Evolutionary conservation across 1,140 invertebrate species (phyloP).

Genomic region (Drosophila auraria): DNA sequence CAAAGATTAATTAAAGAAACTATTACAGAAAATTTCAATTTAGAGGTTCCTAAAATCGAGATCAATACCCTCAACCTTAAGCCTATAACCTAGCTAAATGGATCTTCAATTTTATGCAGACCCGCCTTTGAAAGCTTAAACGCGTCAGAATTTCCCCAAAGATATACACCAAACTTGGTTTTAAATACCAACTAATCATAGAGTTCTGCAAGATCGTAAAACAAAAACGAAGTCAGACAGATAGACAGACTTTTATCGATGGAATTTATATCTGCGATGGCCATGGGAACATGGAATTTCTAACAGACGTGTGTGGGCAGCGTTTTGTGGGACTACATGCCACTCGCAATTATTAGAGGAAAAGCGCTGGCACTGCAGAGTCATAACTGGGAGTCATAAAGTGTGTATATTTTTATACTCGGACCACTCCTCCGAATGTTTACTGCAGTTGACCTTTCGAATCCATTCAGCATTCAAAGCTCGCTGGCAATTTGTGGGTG

Average conservation of each 20-base stretch:
- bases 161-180: slow-evolving; percentile 1
- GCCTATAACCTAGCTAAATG: neutral
- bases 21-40: no score
- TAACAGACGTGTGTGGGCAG: slow-evolving; percentile 38
- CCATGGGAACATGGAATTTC: slow-evolving; percentile 45
- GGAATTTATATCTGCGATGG: slow-evolving; percentile 55
- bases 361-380: slow-evolving; percentile 10
- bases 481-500: slow-evolving; percentile 44
- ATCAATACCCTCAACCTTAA: neutral
- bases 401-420: slow-evolving; percentile 24
- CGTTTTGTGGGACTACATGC: slow-evolving; percentile 45
- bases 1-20: no score
- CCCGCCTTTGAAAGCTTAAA: neutral
- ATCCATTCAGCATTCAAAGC: slow-evolving; percentile 51
- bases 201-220: neutral
- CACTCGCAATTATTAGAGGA: slow-evolving; percentile 44
- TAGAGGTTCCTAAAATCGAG: neutral
- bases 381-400: slow-evolving; percentile 49
- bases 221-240: neutral
- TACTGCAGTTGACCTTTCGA: slow-evolving; percentile 65
- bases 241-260: slow-evolving; percentile 13
- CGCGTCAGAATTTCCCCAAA: neutral
- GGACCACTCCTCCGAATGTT: slow-evolving; percentile 55
- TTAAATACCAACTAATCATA: neutral
- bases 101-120: neutral